Base-by-base conservation (phyloP, 2,797 vertebrate genomes). In the Darevskia mixta region DNA sequence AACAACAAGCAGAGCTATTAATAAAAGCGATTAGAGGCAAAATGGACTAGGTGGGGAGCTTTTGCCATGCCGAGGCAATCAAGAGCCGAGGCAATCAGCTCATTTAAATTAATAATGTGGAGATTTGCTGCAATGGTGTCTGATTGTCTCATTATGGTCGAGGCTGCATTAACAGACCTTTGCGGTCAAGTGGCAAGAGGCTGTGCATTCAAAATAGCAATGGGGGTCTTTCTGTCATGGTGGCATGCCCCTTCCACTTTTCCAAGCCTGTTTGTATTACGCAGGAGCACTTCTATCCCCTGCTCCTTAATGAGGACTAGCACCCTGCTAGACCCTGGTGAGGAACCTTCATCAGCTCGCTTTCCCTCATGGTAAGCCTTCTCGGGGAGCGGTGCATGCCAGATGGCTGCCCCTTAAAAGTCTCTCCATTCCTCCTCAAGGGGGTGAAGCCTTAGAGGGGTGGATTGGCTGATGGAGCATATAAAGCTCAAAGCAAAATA, bases 21-120 rank as follows among this genome's bases (percentile, higher is more conserved):
- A 94, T 94, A 93, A 95, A 93, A 93, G 89, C 61, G 87, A n/a
- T 81, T 15, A 0, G 80, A 3, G 23, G 32, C 82, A 77, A 86
- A 93, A 84, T 86, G 73, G 75, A 77, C 38, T 35, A 73, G 77
- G 86, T 92, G 71, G 75, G 86, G 79, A 49, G 83, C 83, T 88
- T 86, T 89, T n/a, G 78, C 78, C 55, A 79, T 73, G 67, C 78
- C 55, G 55, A 81, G 86, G 75, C 5, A 2, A 89, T 86, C 90
- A 90, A 61, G 72, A 87, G 85, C 83, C 89, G 61, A 83, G 32
- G 75, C 85, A 92, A 82, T 8, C 85, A 91, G 80, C 80, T 88
- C 86, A 87, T 92, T 92, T 1, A 88, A 92, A 89, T 94, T 64
- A 85, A 69, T 93, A 67, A 93, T 79, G 86, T 75, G 35, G 85